Conservation (phyloP, 2,113 vertebrate genomes). For the Hepsetus odoe region DNA sequence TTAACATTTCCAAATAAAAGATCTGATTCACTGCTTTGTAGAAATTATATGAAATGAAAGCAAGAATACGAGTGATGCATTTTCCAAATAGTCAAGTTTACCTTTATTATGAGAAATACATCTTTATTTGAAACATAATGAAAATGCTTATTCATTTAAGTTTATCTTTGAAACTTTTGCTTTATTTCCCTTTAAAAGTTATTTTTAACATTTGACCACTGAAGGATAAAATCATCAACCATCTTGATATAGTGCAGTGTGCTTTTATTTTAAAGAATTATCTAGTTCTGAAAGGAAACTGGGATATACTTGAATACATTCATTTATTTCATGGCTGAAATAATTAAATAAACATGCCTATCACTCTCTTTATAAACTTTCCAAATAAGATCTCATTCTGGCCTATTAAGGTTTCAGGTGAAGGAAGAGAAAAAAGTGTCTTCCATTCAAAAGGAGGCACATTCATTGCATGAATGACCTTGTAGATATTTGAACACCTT, state of each 20-base stretch:
- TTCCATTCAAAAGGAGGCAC: conserved; percentile 24
- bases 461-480: conserved; percentile 35
- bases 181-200: background rate
- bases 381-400: conserved; percentile 7
- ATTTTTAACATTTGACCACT: background rate
- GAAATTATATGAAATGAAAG: too few species aligned
- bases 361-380: conserved; percentile 9
- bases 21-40: too few species aligned
- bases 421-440: background rate
- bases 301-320: conserved; percentile 3
- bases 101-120: too few species aligned
- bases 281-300: background rate
- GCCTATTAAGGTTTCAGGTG: conserved; percentile 1
- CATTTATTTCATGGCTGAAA: conserved; percentile 5
- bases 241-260: background rate
- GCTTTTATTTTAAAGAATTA: background rate
- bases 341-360: conserved; percentile 5
- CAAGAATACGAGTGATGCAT: too few species aligned
- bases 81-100: too few species aligned
- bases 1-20: too few species aligned
- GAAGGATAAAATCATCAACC: background rate
- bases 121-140: too few species aligned
- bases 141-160: too few species aligned
- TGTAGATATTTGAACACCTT: conserved; percentile 25
- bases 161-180: too few species aligned